Base-by-base conservation (phyloP, 2,888 invertebrate genomes). In the Emmelina monodactyla region DNA sequence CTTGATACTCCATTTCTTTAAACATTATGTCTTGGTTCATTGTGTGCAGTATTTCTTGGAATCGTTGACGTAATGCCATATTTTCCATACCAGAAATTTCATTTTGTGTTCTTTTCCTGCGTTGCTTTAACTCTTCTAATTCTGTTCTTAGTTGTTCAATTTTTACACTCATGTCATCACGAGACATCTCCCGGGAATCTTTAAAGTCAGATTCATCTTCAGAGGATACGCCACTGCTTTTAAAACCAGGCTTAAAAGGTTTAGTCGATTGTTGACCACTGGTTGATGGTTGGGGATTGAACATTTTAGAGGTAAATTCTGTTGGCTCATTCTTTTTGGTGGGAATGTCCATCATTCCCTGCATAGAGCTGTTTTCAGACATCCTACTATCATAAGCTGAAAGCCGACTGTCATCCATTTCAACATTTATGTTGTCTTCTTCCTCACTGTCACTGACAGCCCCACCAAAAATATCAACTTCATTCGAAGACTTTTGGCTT, bases 371-470 rank as follows among this genome's bases (percentile, higher is more conserved):
- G 1, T 60, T 66, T 47, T 91, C 91, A 0, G 90, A 89, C 38
- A 89, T 64, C 34, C 85, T 84, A 45, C 88, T 89, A 47, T 91
- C 90, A 44, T 87, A 88, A 0, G 84, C 86, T 0, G 90, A 88
- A 37, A 91, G 76, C 31, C 85, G 83, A 44, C 90, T 91, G 49
- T 93, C 93, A 50, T 92, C 93, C 44, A 92, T 76, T 55, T 92
- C 92, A 2, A 88, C 86, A 64, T 89, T 89, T 14, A 86, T 83
- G 52, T 87, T 87, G 40, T 91, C 90, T 46, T 94, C 94, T 37
- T 89, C 89, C 31, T 92, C 92, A 22, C 94, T 94, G 49, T 95
- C 94, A 54, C 94, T 94, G 0, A 96, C 89, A 16, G 92, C 88
- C 44, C 93, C 95, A 16, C 96, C 97, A 73, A 97, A 97, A 55